Evolutionary conservation across 2,797 vertebrate genomes (phyloP).

Genomic region (Sebastiscus albofasciatus): DNA sequence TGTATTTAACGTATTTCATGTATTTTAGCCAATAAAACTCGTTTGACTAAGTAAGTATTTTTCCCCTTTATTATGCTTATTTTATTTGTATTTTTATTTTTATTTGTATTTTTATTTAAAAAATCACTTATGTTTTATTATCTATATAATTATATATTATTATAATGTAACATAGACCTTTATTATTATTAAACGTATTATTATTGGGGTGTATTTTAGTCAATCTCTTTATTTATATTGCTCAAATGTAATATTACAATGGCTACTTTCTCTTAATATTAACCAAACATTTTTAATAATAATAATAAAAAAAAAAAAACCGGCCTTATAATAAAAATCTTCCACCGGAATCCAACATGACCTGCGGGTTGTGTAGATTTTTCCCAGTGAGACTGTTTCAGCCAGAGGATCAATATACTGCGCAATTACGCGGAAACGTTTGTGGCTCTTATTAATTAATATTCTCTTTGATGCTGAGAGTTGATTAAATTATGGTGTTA

Average conservation of each 20-base stretch:
- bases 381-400: constrained; percentile 41
- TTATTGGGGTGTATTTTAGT: neutral
- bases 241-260: no score
- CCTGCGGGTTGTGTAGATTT: constrained; percentile 44
- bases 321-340: neutral
- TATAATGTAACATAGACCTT: no score
- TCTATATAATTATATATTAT: no score
- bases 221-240: neutral
- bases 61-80: no score
- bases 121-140: no score
- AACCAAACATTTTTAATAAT: neutral
- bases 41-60: no score
- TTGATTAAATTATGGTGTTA: constrained; percentile 35
- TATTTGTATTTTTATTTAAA: no score
- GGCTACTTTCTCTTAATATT: neutral
- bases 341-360: constrained; percentile 14
- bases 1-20: neutral
- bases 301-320: neutral
- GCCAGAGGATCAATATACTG: constrained; percentile 49
- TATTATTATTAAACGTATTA: no score
- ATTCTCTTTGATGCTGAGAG: constrained; percentile 73
- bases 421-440: constrained; percentile 39
- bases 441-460: constrained; percentile 55
- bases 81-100: no score
- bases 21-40: no score